Evolutionary conservation across 2,888 invertebrate genomes (phyloP), one percentile per base, ranked within the genome.

Genomic region (Incurvaria masculella): DNA sequence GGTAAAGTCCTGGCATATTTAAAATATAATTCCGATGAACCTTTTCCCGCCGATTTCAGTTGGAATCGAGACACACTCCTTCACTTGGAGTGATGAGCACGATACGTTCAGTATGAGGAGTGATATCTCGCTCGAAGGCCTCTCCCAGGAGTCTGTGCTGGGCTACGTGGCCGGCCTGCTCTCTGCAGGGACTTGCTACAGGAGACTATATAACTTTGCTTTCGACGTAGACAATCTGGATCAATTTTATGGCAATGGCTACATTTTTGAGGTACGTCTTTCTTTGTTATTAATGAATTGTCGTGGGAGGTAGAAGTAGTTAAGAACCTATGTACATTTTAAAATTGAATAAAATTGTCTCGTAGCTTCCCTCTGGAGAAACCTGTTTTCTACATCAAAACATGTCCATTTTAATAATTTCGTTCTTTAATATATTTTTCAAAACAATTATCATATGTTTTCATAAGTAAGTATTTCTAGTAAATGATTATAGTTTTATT

Each of bases 1-100:
- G n/a, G n/a, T n/a, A n/a, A n/a, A n/a, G n/a, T n/a, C n/a, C n/a
- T n/a, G n/a, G n/a, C n/a, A n/a, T 27, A 10, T 27, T 27, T 27
- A 14, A 27, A 8, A 8, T 27, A 27, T 14, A 8, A 27, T 27
- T 10, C 10, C 14, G 8, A 10, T 27, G 8, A 10, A 10, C n/a
- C 8, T 4, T 46, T 26, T 45, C 23, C 26, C 20, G 42, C 47
- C 47, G 47, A 47, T 73, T 66, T 2, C 64, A 81, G 83, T 82
- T 66, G 84, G 84, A 4, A 65, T 84, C 51, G 81, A 81, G 61
- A 83, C 84, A 45, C 75, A 62, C 43, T 79, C 81, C 0, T 83
- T 84, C 57, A 63, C 67, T 1, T 74, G 68, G 53, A 69, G 66
- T 45, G 60, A 68, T n/a, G 66, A 70, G 26, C 58, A 65, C 2